Evolutionary conservation across 2,888 invertebrate genomes (phyloP), one percentile per base, ranked within the genome.

Genomic region (Synergus laeviventris): DNA sequence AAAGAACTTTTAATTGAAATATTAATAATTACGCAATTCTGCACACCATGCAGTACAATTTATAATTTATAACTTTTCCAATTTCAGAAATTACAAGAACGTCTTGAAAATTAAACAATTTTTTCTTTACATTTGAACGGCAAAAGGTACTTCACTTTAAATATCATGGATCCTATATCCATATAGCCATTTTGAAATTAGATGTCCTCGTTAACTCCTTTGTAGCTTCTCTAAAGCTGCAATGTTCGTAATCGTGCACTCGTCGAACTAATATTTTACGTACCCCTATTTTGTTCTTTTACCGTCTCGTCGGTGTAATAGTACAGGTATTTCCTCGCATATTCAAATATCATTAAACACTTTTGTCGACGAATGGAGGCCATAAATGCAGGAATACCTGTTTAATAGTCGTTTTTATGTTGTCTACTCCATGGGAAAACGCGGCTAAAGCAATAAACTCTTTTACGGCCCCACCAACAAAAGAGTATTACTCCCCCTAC

Each of bases 281-380:
- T n/a, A 31, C 16, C 49, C 16, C n/a, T 45, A 49, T 49, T 70
- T 70, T 64, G 21, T 21, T 64, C 49, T 45, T 49, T 70, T 49
- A 70, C 42, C 49, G 49, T 49, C 70, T 70, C 49, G 70, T 49
- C 70, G 42, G 31, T 31, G 39, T 21, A 49, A 70, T 31, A 45
- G 49, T 70, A 70, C 70, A 49, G 70, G 24, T 70, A 49, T 49
- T 49, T 70, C 70, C 45, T 45, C 31, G 45, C 70, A 70, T 70
- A 70, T 70, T 70, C 70, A 70, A 70, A 70, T 70, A 70, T 49
- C 70, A 70, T 70, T 70, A 70, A 70, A 70, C 70, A 70, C 70
- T 70, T 70, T 49, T 49, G 70, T 31, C 49, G 31, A 70, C 70
- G 70, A 70, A 49, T 70, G 70, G 31, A 24, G 31, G 31, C 70